Conservation (phyloP, 1,140 invertebrate species). For the Melanaphis sacchari region DNA sequence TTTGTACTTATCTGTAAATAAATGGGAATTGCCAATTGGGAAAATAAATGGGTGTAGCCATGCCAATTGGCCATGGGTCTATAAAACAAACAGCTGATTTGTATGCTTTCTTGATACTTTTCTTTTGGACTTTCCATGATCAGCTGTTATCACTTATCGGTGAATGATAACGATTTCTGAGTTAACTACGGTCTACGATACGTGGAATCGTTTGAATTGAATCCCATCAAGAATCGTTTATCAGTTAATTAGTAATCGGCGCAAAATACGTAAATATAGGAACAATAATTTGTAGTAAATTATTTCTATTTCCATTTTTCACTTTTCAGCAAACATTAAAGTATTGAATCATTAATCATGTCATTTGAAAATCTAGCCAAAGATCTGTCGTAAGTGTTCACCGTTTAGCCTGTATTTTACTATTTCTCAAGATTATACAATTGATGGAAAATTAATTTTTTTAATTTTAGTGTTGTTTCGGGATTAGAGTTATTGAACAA, state of each 20-base stretch:
- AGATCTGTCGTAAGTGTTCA: background rate
- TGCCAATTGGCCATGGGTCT: background rate
- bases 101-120: background rate
- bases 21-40: background rate
- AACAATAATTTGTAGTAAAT: too few relatives aligned
- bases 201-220: too few relatives aligned
- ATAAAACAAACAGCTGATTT: conserved; percentile 37
- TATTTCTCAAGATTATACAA: background rate
- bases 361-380: conserved; percentile 23
- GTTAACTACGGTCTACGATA: too few relatives aligned
- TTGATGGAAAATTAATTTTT: background rate
- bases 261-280: too few relatives aligned
- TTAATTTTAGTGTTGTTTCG: conserved; percentile 20
- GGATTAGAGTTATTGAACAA: conserved; percentile 13
- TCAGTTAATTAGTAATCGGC: too few relatives aligned
- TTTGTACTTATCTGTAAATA: background rate
- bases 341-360: background rate
- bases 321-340: background rate
- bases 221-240: too few relatives aligned
- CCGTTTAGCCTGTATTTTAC: background rate
- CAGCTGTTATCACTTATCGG: background rate
- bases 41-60: conserved; percentile 29
- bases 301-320: background rate
- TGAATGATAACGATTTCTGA: background rate
- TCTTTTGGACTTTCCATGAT: background rate